Conservation (phyloP, 2,888 invertebrate genomes). For the Ophion ellenae region DNA sequence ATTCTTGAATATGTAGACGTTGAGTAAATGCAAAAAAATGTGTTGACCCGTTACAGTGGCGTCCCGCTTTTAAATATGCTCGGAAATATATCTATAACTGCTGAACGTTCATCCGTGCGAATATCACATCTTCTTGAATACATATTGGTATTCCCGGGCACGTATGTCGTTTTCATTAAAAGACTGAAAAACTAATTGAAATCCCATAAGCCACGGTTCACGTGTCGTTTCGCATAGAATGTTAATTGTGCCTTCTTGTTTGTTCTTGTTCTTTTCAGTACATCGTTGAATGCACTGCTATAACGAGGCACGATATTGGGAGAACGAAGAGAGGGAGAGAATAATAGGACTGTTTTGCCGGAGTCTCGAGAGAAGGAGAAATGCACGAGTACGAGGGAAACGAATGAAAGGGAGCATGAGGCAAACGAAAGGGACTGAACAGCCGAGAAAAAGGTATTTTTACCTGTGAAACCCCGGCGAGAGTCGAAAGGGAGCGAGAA, state of each 20-base stretch:
- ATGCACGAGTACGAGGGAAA: conserved; percentile 28
- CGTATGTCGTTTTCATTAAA: background rate
- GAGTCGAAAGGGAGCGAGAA: conserved; percentile 9
- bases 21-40: too few species aligned
- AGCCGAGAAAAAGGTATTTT: conserved; percentile 19
- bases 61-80: too few species aligned
- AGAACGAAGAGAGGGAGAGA: background rate
- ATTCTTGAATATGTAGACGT: too few species aligned
- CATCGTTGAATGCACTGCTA: background rate
- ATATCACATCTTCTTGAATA: background rate
- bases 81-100: background rate
- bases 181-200: background rate
- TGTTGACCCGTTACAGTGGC: too few species aligned
- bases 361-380: conserved; percentile 9
- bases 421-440: conserved; percentile 22
- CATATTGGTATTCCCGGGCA: background rate
- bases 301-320: background rate
- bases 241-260: background rate
- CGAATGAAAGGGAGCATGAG: conserved; percentile 50
- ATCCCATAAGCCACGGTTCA: background rate
- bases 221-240: background rate
- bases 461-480: conserved; percentile 19
- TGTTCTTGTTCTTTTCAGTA: background rate
- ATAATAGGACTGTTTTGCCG: conserved; percentile 14
- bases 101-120: background rate